Evolutionary conservation across 64 coral and sea anemone species (phyloP), one percentile per base, ranked within the genome.

Genomic region (Exaiptasia diaphana): DNA sequence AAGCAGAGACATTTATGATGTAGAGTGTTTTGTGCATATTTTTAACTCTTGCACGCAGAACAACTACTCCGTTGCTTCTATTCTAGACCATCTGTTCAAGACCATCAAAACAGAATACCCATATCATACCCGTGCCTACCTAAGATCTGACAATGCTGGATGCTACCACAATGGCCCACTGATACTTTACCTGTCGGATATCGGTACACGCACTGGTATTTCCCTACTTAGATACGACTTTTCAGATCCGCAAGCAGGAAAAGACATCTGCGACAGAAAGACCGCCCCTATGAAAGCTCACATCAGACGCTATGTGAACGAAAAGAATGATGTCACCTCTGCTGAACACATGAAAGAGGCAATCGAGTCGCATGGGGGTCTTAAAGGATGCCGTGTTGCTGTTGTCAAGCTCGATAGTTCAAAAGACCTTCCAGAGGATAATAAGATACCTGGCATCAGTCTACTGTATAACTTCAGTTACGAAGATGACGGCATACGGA

Each of bases 1-100:
- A 71, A 50, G 53, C 15, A n/a, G 48, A 5, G 57, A 48, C 26
- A 42, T 40, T 24, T 42, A 67, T 13, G 57, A 61, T 29, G 34
- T 53, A 48, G 74, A 87, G 15, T 79, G 74, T 23, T 71, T 78
- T 54, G 74, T 79, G 11, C 54, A 70, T 28, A 22, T 82, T 34
- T 82, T 82, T 11, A 77, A 86, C 49, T 22, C 59, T 7, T 86
- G 83, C 57, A 86, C 72, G 5, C 72, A 86, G 64, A 86, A 86
- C 57, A 50, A 61, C 58, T 86, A 63, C 43, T 68, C 82, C 22
- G 82, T 86, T 0, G 30, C 70, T n/a, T 86, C 71, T 17, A 75
- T 86, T 25, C 14, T 77, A 24, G 83, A 77, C 43, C 29, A 77
- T 40, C 31, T 86, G 3, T 75, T 86, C 13, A 7, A 77, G 4